A percentile compares a stretch with the other conserved stretches of the same genome.
phyloP scores from a whole-genome alignment of 53 echinoderm and acorn worm species.

The Actinopyga echinites region DNA sequence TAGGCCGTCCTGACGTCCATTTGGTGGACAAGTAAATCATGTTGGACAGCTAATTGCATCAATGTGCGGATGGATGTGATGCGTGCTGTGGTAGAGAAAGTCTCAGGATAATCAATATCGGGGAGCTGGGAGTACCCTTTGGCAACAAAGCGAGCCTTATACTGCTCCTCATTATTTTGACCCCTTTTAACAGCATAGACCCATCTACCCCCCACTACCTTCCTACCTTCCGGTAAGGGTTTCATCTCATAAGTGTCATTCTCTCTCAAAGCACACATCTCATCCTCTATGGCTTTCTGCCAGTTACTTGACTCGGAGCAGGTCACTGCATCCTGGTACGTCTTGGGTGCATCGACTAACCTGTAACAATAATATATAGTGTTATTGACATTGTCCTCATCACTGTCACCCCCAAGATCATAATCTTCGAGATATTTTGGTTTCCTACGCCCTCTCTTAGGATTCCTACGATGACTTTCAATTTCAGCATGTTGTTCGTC shows the following conservation, averaged over 20 bases:
- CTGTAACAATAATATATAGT: constrained; percentile 45
- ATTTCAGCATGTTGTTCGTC: not conserved
- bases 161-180: constrained; percentile 21
- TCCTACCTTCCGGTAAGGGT: constrained; percentile 12
- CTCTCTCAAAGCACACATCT: not conserved
- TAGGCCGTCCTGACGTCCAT: constrained; percentile 46
- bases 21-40: constrained; percentile 26
- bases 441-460: constrained; percentile 21
- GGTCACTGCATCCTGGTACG: constrained; percentile 21
- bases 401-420: constrained; percentile 10
- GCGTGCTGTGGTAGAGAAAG: constrained; percentile 26
- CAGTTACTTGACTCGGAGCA: not conserved
- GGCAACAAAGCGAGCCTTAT: constrained; percentile 42
- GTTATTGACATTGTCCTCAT: constrained; percentile 5
- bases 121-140: constrained; percentile 33
- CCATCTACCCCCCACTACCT: constrained; percentile 23
- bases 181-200: constrained; percentile 1
- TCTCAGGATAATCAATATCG: constrained; percentile 50
- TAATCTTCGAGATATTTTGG: constrained; percentile 40
- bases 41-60: constrained; percentile 53
- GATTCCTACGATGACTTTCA: constrained; percentile 6
- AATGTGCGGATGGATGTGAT: constrained; percentile 22
- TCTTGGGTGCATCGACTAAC: not conserved
- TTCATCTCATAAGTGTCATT: constrained; percentile 29
- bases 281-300: constrained; percentile 38